Evolutionary conservation across 2,888 invertebrate species (phyloP).

Genomic region (Andrena camellia): DNA sequence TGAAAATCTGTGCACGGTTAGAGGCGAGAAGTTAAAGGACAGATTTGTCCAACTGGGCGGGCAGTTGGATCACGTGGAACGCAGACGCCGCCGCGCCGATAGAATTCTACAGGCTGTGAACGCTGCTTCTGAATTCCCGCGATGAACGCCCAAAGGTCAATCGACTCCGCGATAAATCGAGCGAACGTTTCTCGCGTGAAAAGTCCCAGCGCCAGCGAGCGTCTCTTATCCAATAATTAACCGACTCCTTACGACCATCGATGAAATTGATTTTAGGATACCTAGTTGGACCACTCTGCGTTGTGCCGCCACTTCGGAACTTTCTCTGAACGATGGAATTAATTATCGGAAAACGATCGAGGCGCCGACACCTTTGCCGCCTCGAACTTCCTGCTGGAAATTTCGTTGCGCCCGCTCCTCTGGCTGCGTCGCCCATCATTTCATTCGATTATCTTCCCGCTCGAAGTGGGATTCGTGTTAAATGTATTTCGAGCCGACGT

Average conservation of each 20-base stretch:
- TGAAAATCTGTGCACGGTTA: slow-evolving; percentile 3
- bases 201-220: neutral
- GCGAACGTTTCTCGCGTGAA: neutral
- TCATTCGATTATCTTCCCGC: neutral
- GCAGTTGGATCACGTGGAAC: neutral
- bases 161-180: neutral
- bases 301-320: slow-evolving; percentile 33
- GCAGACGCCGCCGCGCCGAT: neutral
- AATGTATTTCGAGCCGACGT: neutral
- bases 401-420: neutral
- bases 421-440: neutral
- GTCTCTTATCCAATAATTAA: slow-evolving; percentile 8
- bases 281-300: slow-evolving; percentile 7
- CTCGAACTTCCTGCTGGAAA: slow-evolving; percentile 1
- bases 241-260: neutral
- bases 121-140: neutral
- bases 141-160: neutral
- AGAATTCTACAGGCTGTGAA: neutral
- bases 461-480: neutral
- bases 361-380: slow-evolving; percentile 29
- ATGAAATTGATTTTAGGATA: slow-evolving; percentile 41
- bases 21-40: neutral
- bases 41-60: slow-evolving; percentile 1
- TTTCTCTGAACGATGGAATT: slow-evolving; percentile 62
- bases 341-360: slow-evolving; percentile 74